Evolutionary conservation across 2,888 invertebrate species (phyloP).

Genomic region (Yponomeuta evonymella): DNA sequence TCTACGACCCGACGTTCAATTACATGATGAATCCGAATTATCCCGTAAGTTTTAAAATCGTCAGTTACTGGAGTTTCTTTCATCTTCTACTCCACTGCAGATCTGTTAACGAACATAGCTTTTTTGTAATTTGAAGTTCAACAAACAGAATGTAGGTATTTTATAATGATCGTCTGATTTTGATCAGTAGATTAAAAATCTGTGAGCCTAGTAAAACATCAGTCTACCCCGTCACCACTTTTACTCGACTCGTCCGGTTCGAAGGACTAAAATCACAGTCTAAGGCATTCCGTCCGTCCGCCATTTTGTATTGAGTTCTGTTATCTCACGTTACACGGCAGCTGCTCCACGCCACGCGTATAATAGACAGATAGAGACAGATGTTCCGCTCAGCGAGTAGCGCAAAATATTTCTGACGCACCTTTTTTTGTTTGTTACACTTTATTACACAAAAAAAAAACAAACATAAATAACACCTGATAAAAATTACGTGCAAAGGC

Average conservation of each 20-base stretch:
- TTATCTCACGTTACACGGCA: neutral
- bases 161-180: no score
- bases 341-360: neutral
- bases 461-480: no score
- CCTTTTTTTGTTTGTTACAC: neutral
- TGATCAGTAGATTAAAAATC: no score
- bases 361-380: neutral
- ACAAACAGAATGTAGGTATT: no score
- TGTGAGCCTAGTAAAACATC: no score
- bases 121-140: no score
- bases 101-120: no score
- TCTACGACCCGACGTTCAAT: conserved; percentile 94
- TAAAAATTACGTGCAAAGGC: no score
- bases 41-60: conserved; percentile 76
- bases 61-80: no score
- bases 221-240: neutral
- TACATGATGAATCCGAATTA: conserved; percentile 90
- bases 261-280: neutral
- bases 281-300: neutral
- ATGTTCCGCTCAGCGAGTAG: neutral
- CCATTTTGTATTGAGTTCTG: neutral
- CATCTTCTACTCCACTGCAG: no score
- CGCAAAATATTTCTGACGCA: neutral
- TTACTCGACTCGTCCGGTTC: neutral
- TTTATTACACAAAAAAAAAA: no score